Base-by-base conservation (phyloP, 2,888 invertebrate genomes). In the Frankliniella fusca region DNA sequence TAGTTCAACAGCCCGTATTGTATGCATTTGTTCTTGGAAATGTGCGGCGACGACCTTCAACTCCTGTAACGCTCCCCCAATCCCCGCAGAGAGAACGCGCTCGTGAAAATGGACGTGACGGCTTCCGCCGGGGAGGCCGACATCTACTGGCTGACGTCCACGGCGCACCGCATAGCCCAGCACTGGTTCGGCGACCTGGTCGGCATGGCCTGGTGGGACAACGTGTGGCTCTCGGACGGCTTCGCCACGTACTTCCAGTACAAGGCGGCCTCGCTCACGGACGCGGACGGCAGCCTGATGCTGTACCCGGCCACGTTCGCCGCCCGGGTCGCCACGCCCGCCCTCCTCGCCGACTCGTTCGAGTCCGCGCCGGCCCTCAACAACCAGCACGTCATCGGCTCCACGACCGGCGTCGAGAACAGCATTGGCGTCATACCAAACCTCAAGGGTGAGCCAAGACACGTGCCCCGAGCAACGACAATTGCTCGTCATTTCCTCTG, bases 131-230 rank as follows among this genome's bases (percentile, higher is more conserved):
- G 48, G 12, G 81, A 81, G 48, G 48, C 48, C 50, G 61, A 61
- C 20, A 76, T 76, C 70, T 27, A 12, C 23, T 76, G 70, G 70
- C 70, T 76, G 70, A 76, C 23, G 0, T 49, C 82, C 20, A 86
- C 89, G 18, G 86, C 88, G 3, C 89, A 89, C 84, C 89, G 89
- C 84, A 84, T 90, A 38, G 89, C 89, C 9, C 89, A 90, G 84
- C 89, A 87, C 84, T 87, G 87, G 86, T 87, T 87, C 84, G 87
- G 87, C n/a, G 85, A 86, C 80, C 76, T 84, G 23, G 84, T 84
- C 27, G 83, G 82, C n/a, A 82, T 83, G 81, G 80, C 80, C 23
- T 84, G 85, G 85, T 84, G 85, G 85, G 80, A 81, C 18, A 82
- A 84, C 82, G 81, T 84, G 1, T 86, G 85, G 85, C 82, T 86